Conservation (phyloP, 2,888 invertebrate genomes). For the Neelides folsomi region DNA sequence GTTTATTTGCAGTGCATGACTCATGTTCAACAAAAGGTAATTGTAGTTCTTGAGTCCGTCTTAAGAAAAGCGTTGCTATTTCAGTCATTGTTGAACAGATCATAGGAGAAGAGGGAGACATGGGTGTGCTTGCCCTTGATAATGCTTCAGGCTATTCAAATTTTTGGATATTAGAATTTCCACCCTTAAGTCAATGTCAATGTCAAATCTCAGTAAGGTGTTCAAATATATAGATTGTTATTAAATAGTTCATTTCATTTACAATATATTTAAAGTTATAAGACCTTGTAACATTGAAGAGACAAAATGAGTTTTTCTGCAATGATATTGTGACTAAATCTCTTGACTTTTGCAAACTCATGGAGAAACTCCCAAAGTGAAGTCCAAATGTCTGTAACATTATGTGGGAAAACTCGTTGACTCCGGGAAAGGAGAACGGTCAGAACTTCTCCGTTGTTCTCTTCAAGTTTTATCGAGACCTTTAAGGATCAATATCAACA, state of each 20-base stretch:
- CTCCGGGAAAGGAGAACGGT: constrained; percentile 72
- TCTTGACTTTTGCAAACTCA: constrained; percentile 11
- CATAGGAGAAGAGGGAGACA: constrained; percentile 56
- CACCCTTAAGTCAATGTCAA: background rate
- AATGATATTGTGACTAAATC: constrained; percentile 48
- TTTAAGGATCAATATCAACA: background rate
- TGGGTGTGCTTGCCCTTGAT: constrained; percentile 69
- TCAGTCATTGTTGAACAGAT: constrained; percentile 39
- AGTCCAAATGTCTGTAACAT: constrained; percentile 29
- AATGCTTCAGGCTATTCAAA: constrained; percentile 59
- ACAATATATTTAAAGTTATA: constrained; percentile 4
- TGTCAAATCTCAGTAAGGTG: background rate
- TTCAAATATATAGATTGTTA: background rate
- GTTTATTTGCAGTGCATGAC: constrained; percentile 73
- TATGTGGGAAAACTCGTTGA: constrained; percentile 55
- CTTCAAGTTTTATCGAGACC: constrained; percentile 10
- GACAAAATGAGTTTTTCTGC: constrained; percentile 65
- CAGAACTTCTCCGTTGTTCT: constrained; percentile 34
- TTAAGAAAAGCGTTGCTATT: constrained; percentile 41
- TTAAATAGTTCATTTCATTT: background rate
- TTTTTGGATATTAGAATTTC: constrained; percentile 2
- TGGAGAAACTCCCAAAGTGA: constrained; percentile 25
- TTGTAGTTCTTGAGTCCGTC: constrained; percentile 35
- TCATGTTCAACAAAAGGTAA: constrained; percentile 71
- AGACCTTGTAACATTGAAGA: constrained; percentile 64